Base-by-base conservation (phyloP, 2,888 invertebrate genomes). In the Rhagonycha lutea region DNA sequence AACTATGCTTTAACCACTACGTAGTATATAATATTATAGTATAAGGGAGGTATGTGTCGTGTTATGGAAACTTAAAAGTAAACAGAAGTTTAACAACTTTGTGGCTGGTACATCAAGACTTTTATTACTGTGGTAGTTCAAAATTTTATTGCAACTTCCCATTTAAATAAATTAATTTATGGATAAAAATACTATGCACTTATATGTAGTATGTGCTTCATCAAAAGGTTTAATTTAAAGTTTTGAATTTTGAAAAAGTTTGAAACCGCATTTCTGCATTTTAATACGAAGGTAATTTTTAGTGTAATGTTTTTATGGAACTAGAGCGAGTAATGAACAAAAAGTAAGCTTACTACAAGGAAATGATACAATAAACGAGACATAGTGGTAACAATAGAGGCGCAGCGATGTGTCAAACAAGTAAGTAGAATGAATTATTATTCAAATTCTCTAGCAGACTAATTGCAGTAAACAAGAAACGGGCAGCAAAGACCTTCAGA, bases 381-480 rank as follows among this genome's bases (percentile, higher is more conserved):
- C 74, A 74, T 69, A 71, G 77, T 77, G 76, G 73, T 75, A 80
- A 83, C 82, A 82, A 83, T 82, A 77, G 81, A 78, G 79, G 80
- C 81, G 81, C 83, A 84, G 82, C 83, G 81, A 84, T 84, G 84
- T 84, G 85, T 85, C 85, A 85, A 85, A 85, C 84, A 81, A 81
- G 82, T 81, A 80, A 79, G 80, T 79, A 81, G 83, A 83, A 86
- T 85, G 84, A 85, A 85, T 86, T 86, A 85, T 85, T 84, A 85
- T 85, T 84, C 84, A 85, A 86, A 86, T 86, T 84, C 84, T 82
- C 78, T 79, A 80, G 81, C 81, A 84, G 83, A 84, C 86, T 85
- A 86, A 86, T 86, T 86, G 85, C 84, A 83, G 85, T 82, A 84
- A 85, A 85, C 85, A 86, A 86, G 85, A 84, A 85, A 84, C 82